Evolutionary conservation across 2,797 vertebrate species (phyloP).

Genomic region (Mus spretus): DNA sequence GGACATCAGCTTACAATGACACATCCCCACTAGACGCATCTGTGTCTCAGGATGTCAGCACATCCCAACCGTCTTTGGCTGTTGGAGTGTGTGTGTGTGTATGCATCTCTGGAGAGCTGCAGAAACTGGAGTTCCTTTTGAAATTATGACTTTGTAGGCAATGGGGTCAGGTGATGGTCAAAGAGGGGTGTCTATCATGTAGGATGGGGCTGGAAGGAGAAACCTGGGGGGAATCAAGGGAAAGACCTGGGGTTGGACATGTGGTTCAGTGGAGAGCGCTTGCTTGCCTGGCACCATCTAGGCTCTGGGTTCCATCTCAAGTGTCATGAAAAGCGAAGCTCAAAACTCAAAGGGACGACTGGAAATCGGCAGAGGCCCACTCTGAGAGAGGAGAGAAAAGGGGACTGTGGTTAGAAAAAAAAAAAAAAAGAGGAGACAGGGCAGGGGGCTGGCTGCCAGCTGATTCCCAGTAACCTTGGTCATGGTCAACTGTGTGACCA

Average conservation of each 20-base stretch:
- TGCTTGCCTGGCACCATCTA: not conserved
- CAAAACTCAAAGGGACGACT: not conserved
- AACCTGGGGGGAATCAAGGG: not conserved
- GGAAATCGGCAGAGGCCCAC: not conserved
- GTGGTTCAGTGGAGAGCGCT: not conserved
- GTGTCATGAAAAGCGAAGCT: not conserved
- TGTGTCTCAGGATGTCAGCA: not conserved
- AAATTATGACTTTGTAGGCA: not conserved
- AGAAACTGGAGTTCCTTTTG: not conserved
- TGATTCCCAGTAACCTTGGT: not conserved
- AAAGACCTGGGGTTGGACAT: not conserved
- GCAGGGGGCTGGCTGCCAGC: not conserved
- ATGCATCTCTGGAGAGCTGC: not conserved
- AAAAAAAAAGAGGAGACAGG: not conserved
- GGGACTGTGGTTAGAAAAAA: fast-evolving
- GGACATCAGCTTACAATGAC: not conserved
- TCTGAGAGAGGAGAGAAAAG: not conserved
- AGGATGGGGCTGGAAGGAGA: not conserved
- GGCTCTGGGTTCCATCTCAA: not conserved
- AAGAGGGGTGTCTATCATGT: not conserved
- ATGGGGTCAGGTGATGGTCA: not conserved
- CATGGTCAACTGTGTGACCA: not conserved
- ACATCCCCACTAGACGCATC: not conserved
- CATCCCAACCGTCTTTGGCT: not conserved
- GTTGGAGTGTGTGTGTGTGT: not conserved